Evolutionary conservation across 2,113 vertebrate species (phyloP), one percentile per base, ranked within the genome.

Genomic region (Carassius gibelio): DNA sequence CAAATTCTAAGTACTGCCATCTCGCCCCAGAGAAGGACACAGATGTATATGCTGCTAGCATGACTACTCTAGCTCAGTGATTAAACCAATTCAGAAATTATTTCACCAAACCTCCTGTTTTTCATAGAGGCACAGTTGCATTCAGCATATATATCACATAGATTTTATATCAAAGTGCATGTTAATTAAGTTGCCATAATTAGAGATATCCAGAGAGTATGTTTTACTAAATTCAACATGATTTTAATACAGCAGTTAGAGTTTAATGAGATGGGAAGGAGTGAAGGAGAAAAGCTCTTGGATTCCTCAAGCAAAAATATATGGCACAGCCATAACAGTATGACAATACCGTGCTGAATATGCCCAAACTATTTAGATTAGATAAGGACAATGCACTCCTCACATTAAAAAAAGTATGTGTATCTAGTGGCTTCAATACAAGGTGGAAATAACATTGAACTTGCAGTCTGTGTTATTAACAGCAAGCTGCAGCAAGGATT

Each of bases 81-180:
- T 83, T 72, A 72, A 45, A 75, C 45, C 38, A 42, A 45, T 30
- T 19, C 13, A 8, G 50, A 61, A 8, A 83, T 71, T 52, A 82
- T 34, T 71, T 8, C 17, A 52, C 45, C 62, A 36, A 50, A n/a
- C 19, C 64, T 62, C 26, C 34, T 23, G 21, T 26, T 57, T 59
- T 61, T 61, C 21, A 61, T 11, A 55, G 26, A 59, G 14, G 34
- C 8, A 0, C 7, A 38, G 17, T 74, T 36, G 7, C 21, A 34
- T 61, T 83, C 34, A 59, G 36, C 17, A 30, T 45, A n/a, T 13
- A 10, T n/a, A n/a, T 23, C 7, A 13, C 2, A 8, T 50, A 62
- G 57, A 62, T 75, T 30, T 62, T 75, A 72, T 45, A 57, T 36
- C 69, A 61, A 38, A 61, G 71, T 30, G 71, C 38, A 75, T 61